Base-by-base conservation (phyloP, 2,113 vertebrate genomes). In the Cottus gobio region DNA sequence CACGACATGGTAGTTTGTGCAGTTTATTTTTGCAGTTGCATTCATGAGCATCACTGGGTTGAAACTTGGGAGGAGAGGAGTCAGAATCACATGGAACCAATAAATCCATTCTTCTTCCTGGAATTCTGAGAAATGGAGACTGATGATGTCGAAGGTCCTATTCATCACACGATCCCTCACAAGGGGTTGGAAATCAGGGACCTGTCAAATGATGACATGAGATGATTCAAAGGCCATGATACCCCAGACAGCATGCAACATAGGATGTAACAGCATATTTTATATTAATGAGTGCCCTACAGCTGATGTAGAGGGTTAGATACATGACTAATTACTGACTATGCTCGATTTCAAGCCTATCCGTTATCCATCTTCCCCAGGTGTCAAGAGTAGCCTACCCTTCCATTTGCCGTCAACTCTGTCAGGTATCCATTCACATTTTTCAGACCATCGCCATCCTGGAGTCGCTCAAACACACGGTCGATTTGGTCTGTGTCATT, bases 1-100 rank as follows among this genome's bases (percentile, higher is more conserved):
- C 87, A 90, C 68, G 8, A 87, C 42, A 1, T 50, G 85, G 79
- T 91, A 89, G 69, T 67, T 82, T 36, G 69, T 82, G 72, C 89
- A 87, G 75, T 22, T 77, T 10, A 77, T 34, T 26, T 34, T n/a
- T 66, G 73, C 37, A 39, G 67, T 82, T 58, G 76, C 69, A 24
- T 16, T 65, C 34, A 34, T 30, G 65, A 89, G 75, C 87, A 84
- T 87, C 58, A 22, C 39, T 80, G 77, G 70, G 54, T 16, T 76
- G 69, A 90, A 88, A 76, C 85, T 84, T 48, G 84, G 63, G 26
- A 89, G 83, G 65, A 87, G 5, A 26, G 42, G 60, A 77, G 66
- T 37, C 78, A 87, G 81, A 79, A 61, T 87, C 42, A 75, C 42
- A 57, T 20, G 60, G 74, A 91, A 88, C 83, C 77, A 85, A 13